These are phyloP conservation scores for Cepaea nemoralis DNA, from an alignment of 1,140 invertebrate species.

Conservation along the genomic window DNA sequence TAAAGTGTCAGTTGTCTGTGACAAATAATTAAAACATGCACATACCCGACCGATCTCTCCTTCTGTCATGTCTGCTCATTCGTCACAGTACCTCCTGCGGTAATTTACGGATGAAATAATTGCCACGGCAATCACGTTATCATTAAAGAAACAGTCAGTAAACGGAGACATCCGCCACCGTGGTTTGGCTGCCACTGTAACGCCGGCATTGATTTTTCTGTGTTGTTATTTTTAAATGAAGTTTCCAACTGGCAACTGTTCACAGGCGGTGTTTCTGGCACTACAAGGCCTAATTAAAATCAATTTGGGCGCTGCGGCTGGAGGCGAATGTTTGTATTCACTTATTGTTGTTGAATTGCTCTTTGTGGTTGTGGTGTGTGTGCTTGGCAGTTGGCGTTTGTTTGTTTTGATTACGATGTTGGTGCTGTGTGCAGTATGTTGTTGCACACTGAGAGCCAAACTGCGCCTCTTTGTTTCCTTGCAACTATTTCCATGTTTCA, in stretches of 20 bases:
- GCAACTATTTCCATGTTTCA: no score
- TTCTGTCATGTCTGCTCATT: no score
- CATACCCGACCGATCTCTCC: no score
- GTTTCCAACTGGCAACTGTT: not conserved
- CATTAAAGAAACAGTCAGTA: slow-evolving; percentile 3
- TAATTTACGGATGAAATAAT: not conserved
- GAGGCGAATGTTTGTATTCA: not conserved
- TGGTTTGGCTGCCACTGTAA: not conserved
- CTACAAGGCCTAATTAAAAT: slow-evolving; percentile 2
- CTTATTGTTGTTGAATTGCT: not conserved
- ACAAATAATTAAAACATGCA: no score
- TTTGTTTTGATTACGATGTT: no score
- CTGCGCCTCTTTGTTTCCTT: no score
- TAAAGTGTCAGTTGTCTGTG: no score
- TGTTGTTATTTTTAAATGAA: no score
- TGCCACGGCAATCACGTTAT: not conserved
- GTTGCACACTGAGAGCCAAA: no score
- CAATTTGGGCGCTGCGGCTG: not conserved
- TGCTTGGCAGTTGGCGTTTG: not conserved
- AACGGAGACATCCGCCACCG: not conserved
- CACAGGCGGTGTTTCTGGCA: not conserved
- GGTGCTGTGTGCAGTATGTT: no score
- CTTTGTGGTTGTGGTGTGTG: not conserved
- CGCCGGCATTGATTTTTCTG: not conserved
- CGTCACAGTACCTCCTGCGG: not conserved